These are phyloP conservation scores for Dugesia japonica DNA, from an alignment of 2,888 invertebrate genomes.

Conservation along the genomic window DNA sequence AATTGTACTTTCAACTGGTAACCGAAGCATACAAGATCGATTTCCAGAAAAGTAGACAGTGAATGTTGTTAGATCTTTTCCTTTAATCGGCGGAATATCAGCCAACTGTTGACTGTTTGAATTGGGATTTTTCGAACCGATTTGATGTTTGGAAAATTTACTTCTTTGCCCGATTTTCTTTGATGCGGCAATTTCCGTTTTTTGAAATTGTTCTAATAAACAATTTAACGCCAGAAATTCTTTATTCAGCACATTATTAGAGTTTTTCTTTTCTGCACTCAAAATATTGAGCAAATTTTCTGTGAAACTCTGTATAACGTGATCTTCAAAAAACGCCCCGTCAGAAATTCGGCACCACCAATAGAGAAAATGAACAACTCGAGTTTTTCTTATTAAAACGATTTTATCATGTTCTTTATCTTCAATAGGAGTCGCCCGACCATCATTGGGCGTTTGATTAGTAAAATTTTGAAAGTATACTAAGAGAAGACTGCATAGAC, in stretches of 20 bases:
- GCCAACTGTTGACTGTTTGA: not conserved
- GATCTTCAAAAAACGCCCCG: slow-evolving; percentile 62
- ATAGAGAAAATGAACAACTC: slow-evolving; percentile 63
- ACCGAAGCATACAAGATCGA: slow-evolving; percentile 54
- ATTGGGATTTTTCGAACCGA: slow-evolving; percentile 16
- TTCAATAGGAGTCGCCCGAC: not conserved
- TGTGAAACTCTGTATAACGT: slow-evolving; percentile 58
- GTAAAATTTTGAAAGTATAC: slow-evolving; percentile 54
- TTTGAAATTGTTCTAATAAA: slow-evolving; percentile 20
- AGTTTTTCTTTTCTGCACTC: not conserved
- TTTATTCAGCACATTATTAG: not conserved
- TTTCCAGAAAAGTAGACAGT: not conserved
- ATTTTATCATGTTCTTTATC: slow-evolving; percentile 25
- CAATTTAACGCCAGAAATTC: not conserved
- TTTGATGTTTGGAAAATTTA: slow-evolving; percentile 20
- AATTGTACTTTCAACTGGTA: slow-evolving; percentile 59
- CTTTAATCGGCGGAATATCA: not conserved
- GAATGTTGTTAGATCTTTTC: not conserved
- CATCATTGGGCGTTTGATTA: not conserved
- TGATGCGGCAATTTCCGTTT: slow-evolving; percentile 22
- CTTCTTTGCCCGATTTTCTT: not conserved
- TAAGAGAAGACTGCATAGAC: slow-evolving; percentile 59
- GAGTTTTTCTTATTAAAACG: slow-evolving; percentile 53
- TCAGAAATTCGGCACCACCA: slow-evolving; percentile 61
- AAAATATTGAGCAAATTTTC: slow-evolving; percentile 49